These are phyloP conservation scores for Benitochromis conjunctus DNA, from an alignment of 2,113 vertebrate genomes.

Conservation along the genomic window DNA sequence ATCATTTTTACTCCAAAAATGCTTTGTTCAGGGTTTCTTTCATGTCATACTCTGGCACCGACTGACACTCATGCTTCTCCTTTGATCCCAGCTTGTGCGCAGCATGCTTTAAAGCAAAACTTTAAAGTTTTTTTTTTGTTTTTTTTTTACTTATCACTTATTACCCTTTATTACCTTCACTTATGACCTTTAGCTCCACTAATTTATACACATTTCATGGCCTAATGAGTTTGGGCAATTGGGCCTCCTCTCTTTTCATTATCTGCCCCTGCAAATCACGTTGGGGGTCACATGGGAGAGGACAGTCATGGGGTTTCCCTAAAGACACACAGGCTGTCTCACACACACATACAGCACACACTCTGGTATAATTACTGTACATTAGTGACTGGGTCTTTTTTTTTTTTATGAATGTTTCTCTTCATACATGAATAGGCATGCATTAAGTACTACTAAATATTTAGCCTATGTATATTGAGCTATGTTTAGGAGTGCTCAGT, in stretches of 20 bases:
- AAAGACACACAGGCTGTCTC: neutral
- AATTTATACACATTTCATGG: neutral
- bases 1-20: neutral
- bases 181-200: neutral
- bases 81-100: neutral
- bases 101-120: neutral
- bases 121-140: neutral
- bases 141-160: neutral
- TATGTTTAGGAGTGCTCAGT: neutral
- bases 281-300: slow-evolving; percentile 50
- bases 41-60: neutral
- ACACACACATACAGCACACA: neutral
- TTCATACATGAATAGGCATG: neutral
- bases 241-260: neutral
- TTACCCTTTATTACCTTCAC: neutral
- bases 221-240: neutral
- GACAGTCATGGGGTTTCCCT: slow-evolving; percentile 52
- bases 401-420: neutral
- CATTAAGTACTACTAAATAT: neutral
- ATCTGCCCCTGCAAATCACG: slow-evolving; percentile 29
- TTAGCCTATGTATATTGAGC: neutral
- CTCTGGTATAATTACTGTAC: neutral
- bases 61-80: neutral
- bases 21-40: neutral
- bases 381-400: neutral